Percentiles rank a stretch among this genome's conserved stretches.
These are phyloP conservation scores for Zosterops hypoxanthus DNA, from an alignment of 2,113 vertebrate species.

Conservation along the genomic window DNA sequence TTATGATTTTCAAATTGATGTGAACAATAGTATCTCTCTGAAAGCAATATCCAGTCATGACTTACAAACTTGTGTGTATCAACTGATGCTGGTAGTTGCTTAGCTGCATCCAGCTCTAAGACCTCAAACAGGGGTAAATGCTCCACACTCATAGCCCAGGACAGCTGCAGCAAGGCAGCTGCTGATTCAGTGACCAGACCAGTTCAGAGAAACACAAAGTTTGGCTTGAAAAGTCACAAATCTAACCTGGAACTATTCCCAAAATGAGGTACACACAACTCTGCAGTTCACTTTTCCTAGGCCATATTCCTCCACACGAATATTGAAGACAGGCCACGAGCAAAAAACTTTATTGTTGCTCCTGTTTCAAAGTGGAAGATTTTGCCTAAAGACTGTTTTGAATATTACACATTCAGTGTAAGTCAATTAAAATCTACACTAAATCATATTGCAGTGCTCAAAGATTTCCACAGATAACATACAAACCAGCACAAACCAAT, in stretches of 20 bases:
- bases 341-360: neutral
- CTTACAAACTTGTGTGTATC: neutral
- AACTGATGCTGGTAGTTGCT: neutral
- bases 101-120: neutral
- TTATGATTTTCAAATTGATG: neutral
- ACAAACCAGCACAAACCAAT: neutral
- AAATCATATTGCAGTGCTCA: neutral
- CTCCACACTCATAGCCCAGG: too few species aligned
- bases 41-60: neutral
- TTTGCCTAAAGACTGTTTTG: neutral
- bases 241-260: neutral
- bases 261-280: neutral
- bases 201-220: neutral
- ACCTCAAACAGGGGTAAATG: neutral
- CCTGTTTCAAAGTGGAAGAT: neutral
- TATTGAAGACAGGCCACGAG: neutral
- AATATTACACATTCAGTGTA: neutral
- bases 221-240: neutral
- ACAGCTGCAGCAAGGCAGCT: neutral
- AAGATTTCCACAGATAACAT: neutral
- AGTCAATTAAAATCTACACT: neutral
- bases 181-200: neutral
- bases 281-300: neutral
- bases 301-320: neutral
- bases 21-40: neutral